phyloP scores from a whole-genome alignment of 2,888 invertebrate species.

The Podotricha telesiphe region DNA sequence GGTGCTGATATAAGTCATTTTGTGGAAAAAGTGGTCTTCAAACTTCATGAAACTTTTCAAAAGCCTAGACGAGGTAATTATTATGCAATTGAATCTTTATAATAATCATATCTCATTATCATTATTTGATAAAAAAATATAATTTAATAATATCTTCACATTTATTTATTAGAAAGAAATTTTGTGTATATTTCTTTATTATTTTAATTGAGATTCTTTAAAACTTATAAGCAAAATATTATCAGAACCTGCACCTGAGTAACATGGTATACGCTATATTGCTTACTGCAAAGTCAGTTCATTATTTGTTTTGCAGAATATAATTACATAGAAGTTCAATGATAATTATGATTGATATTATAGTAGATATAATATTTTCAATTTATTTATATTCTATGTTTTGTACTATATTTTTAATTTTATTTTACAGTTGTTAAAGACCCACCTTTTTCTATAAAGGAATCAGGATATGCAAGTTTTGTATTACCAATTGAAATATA shows the following conservation, averaged over 20 bases:
- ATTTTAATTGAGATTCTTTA: no score
- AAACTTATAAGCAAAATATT: no score
- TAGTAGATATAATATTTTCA: neutral
- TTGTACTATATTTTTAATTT: conserved; percentile 19
- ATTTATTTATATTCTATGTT: neutral
- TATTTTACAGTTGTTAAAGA: conserved; percentile 91
- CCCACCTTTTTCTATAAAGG: conserved; percentile 94
- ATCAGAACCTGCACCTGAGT: no score
- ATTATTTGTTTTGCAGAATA: no score
- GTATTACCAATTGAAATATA: conserved; percentile 94
- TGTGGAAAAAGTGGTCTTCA: conserved; percentile 96
- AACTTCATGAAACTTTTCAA: conserved; percentile 95
- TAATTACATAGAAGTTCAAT: no score
- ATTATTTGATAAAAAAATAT: conserved; percentile 12
- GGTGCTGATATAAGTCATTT: conserved; percentile 94
- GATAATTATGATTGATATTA: no score
- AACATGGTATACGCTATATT: no score
- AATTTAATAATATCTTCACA: neutral
- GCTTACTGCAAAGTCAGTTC: no score
- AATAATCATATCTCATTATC: conserved; percentile 27
- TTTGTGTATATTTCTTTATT: neutral
- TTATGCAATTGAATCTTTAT: conserved; percentile 29
- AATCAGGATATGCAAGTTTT: conserved; percentile 98
- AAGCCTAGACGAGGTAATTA: conserved; percentile 93
- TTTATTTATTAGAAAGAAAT: neutral